Evolutionary conservation across 2,797 vertebrate genomes (phyloP).

Genomic region (Avahi laniger): DNA sequence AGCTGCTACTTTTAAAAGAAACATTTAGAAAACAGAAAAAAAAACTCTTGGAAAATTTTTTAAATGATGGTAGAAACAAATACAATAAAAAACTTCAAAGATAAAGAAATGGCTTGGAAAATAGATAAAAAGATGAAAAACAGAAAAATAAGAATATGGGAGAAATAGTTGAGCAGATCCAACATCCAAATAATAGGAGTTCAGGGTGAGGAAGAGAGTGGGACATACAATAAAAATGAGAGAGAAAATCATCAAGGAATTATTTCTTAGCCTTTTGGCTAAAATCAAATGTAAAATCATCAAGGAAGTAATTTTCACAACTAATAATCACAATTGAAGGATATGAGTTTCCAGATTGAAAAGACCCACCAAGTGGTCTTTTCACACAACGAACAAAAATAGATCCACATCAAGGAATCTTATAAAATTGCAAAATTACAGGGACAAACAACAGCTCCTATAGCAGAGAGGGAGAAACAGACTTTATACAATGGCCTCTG

Average conservation of each 20-base stretch:
- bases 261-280: neutral
- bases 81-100: neutral
- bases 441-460: neutral
- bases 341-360: neutral
- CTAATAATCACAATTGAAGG: neutral
- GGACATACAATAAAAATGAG: neutral
- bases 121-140: neutral
- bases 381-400: neutral
- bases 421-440: neutral
- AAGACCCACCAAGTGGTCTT: neutral
- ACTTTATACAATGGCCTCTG: neutral
- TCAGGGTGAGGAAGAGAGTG: neutral
- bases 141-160: neutral
- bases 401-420: neutral
- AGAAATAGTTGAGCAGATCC: neutral
- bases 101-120: neutral
- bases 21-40: neutral
- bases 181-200: neutral
- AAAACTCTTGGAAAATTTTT: neutral
- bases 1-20: slow-evolving; percentile 3
- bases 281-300: neutral
- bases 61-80: neutral
- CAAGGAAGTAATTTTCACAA: neutral
- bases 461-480: neutral
- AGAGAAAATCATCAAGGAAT: neutral